Base-by-base conservation (phyloP, 2,797 vertebrate species). In the Distichodus sexfasciatus region DNA sequence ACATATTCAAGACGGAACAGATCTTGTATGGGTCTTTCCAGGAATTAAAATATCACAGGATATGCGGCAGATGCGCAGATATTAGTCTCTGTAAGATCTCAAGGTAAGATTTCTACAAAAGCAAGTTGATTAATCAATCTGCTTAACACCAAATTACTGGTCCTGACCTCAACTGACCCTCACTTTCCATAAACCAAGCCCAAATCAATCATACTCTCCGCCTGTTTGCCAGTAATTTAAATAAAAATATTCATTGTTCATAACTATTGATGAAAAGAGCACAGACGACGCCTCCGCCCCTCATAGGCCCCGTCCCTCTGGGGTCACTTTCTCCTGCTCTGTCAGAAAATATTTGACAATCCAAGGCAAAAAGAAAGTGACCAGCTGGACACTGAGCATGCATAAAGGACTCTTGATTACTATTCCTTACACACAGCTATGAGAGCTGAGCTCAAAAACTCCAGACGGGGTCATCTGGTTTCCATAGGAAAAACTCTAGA, bases 381-480 rank as follows among this genome's bases (percentile, higher is more conserved):
- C 72, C 71, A 68, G 58, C 64, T 77, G 59, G 59, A 71, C 35
- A 29, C 28, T 29, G 53, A 71, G 24, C 57, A 26, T 63, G 54
- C 75, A 58, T 63, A 62, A 61, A 38, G 23, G 21, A 29, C 17
- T 12, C 31, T 50, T 69, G 59, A 65, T 74, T 72, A 26, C 55
- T 69, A 53, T 57, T 72, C 60, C 57, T 69, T 66, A 69, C 53
- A 65, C 59, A 50, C 61, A 69, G 36, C 9, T 12, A 38, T 51
- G 26, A 11, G n/a, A 21, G 24, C 3, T 21, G 9, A 31, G 50
- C 23, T 38, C 50, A 19, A 58, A 47, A 55, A 8, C n/a, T 28
- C 15, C 15, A 44, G 38, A 26, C 11, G 31, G 7, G 6, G 7
- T 24, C 5, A 38, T 23, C 53, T 57, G 19, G 11, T 55, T 24